A percentile compares a stretch with the other conserved stretches of the same genome.
These are phyloP conservation scores for Blomia tropicalis DNA, from an alignment of 2,888 invertebrate species.

Conservation along the genomic window DNA sequence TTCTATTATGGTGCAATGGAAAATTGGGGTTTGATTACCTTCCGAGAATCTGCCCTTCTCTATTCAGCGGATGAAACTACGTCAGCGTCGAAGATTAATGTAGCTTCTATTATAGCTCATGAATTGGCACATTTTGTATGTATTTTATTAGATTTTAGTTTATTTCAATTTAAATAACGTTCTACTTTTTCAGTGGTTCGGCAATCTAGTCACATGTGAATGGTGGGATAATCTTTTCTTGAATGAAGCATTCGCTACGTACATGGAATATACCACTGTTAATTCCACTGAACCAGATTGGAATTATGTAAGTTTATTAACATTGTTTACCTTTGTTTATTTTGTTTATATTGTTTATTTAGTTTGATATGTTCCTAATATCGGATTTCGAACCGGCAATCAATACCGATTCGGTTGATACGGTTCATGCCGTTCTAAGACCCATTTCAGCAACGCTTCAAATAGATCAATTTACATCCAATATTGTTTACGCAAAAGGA, in stretches of 20 bases:
- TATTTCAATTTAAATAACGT: background rate
- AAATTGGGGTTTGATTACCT: conserved; percentile 43
- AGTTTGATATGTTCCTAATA: conserved; percentile 20
- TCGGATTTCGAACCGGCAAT: conserved; percentile 6
- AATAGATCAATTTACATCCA: conserved; percentile 16
- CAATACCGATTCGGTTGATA: conserved; percentile 15
- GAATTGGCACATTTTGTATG: conserved; percentile 73
- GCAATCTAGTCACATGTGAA: conserved; percentile 56
- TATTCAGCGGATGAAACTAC: conserved; percentile 37
- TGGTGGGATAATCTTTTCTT: conserved; percentile 60
- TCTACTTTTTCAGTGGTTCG: conserved; percentile 36
- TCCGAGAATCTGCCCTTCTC: conserved; percentile 39
- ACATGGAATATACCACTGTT: conserved; percentile 61
- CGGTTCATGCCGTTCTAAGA: conserved; percentile 18
- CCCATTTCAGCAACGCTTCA: background rate
- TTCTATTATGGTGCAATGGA: conserved; percentile 61
- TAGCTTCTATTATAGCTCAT: conserved; percentile 69
- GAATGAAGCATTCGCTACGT: conserved; percentile 82
- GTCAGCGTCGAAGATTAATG: conserved; percentile 51
- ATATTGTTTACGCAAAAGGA: conserved; percentile 67
- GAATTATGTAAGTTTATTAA: conserved; percentile 1
- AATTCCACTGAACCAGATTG: background rate
- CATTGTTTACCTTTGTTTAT: background rate
- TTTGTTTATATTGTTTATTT: background rate
- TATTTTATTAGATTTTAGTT: background rate